Base-by-base conservation (phyloP, 2,113 vertebrate species). In the Pedionomus torquatus region DNA sequence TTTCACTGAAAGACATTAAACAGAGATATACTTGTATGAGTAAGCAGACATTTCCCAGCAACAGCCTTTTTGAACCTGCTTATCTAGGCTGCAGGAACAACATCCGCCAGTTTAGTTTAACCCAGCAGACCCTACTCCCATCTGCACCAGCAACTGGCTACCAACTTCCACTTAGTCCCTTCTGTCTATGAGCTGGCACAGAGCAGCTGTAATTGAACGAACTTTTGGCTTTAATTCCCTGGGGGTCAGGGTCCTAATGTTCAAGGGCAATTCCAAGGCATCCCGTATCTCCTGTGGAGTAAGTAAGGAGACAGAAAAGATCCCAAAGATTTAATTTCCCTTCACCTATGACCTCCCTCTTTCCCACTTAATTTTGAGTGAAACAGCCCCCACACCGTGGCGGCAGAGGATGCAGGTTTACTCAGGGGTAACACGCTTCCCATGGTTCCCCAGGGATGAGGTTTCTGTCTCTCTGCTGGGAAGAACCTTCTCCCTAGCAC, bases 361-460 rank as follows among this genome's bases (percentile, higher is more conserved):
- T n/a, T 16, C 7, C 9, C 3, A 1, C 33, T 79, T 55, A 46
- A 26, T 16, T 88, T 28, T 46, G 6, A 39, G 21, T 4, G 6
- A 46, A 80, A 66, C 5, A 31, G 28, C 13, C 19, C 25, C 13
- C 18, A 35, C 1, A 0, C 17, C 33, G 7, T 75, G 75, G n/a
- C 33, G 60, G 25, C 31, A 51, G 55, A 70, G 18, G 31, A 82
- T 46, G 18, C 14, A 68, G 11, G 12, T 65, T 88, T 78, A 65
- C 9, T 54, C 25, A 69, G 4, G 2, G 0, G 6, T 41, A 11
- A 1, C 0, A 0, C 39, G 25, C 5, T 48, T 20, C 66, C 15
- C 0, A 0, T 12, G 41, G 4, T 4, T 51, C 10, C 12, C 3
- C 35, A 37, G 19, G 13, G 4, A 18, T 11, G 17, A 82, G 1